Base-by-base conservation (phyloP, 2,113 vertebrate species). In the Carassius carassius region DNA sequence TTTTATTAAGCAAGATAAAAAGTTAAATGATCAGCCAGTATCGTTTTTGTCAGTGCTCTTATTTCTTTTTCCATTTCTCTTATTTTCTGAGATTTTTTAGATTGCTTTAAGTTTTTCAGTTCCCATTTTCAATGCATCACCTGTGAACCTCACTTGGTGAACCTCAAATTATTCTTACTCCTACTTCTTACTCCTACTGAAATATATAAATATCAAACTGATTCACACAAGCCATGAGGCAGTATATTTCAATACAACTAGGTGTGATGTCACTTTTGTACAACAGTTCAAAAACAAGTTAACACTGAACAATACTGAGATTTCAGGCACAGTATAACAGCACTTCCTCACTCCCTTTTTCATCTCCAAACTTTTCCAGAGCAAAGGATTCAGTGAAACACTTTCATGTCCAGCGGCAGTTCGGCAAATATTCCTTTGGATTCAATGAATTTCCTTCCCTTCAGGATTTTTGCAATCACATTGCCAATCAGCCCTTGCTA, bases 361-460 rank as follows among this genome's bases (percentile, higher is more conserved):
- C 19, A 70, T 69, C 10, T 72, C 65, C 6, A n/a, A 21, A 7
- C 23, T 12, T 58, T 32, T 76, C 21, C 87, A 99, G 98, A 91
- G 97, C 97, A 17, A 98, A 96, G 92, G 96, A 99, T 74, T 99
- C 98, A 1, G 98, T 99, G 69, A 99, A 98, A 86, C 98, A 99
- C 87, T 99, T 99, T 47, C 96, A 99, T 0, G 90, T 99, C 80
- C 94, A 92, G 23, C 44, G 95, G 4, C 95, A 89, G 63, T 94
- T 94, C 86, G 90, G 88, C 19, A 90, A 91, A 4, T 96, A 97
- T 87, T 94, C 92, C 56, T 99, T 99, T 84, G 98, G 44, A 2
- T 47, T 99, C 89, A 99, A 96, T n/a, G 93, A 97, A 86, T 99
- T 97, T 87, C 16, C 91, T 19, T 93, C 90, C 60, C 90, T 99